A percentile compares a stretch with the other conserved stretches of the same genome.
These are phyloP conservation scores for Corella eumyota DNA, from an alignment of 23 tunicate species.

Conservation along the genomic window DNA sequence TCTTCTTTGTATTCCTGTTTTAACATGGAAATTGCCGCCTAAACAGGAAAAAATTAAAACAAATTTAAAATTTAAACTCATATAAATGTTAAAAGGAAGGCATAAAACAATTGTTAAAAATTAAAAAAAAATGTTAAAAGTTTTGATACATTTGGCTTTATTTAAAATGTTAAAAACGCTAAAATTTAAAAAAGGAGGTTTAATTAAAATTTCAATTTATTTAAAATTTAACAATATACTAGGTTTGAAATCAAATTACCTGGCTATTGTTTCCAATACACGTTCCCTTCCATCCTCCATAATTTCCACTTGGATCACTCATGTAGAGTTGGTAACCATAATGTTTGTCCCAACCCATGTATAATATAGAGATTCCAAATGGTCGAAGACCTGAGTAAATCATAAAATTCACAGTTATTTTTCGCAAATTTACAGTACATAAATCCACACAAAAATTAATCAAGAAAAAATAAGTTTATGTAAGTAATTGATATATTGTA, in stretches of 20 bases:
- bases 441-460: no score
- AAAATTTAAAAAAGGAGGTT: no score
- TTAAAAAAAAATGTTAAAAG: not conserved
- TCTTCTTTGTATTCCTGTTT: conserved; percentile 93
- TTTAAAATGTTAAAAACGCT: no score
- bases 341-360: conserved; percentile 96
- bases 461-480: no score
- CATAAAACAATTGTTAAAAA: not conserved
- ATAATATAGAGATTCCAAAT: conserved; percentile 87
- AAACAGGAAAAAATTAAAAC: not conserved
- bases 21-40: conserved; percentile 95
- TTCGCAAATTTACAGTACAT: not conserved
- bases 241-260: conserved; percentile 33
- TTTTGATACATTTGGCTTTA: not conserved
- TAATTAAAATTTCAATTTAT: no score
- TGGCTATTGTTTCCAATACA: conserved; percentile 98
- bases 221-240: not conserved
- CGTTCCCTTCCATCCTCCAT: conserved; percentile 99
- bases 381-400: conserved; percentile 67
- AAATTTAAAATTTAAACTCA: not conserved
- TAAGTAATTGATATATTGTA: no score
- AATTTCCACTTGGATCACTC: conserved; percentile 97
- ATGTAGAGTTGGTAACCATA: conserved; percentile 94
- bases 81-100: not conserved
- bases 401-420: not conserved